Base-by-base conservation (phyloP, 1,140 invertebrate genomes). In the Drosophila athabasca region DNA sequence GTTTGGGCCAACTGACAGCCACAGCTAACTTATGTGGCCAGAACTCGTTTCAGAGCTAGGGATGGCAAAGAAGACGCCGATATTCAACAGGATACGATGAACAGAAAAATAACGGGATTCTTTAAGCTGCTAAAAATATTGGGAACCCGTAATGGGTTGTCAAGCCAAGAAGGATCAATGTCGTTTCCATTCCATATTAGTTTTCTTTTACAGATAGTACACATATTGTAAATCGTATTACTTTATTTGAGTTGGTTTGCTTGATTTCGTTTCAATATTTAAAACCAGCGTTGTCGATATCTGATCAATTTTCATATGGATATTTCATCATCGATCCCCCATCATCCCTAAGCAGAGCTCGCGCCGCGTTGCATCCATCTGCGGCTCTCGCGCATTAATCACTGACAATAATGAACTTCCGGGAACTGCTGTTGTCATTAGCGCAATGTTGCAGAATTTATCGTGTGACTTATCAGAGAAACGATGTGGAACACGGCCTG, bases 351-450 rank as follows among this genome's bases (percentile, higher is more conserved):
- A 22, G 6, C 53, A 22, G 45, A 19, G 11, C 3, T 13, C 26
- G 13, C 11, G 22, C 35, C 39, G 11, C 6, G 17, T 11, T 54
- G 15, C 52, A 54, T 44, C 52, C 17, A 26, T 55, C 62, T 52
- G 62, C 67, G 69, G 57, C 69, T 76, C 72, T 68, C 62, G 76
- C 74, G 11, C 89, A 90, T 90, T 90, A 90, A 90, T 90, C 89
- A 90, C 89, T 79, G 89, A 77, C 89, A 89, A 90, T 90, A 90
- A 90, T 90, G 89, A 90, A 90, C 89, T 90, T 90, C 89, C 87
- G 83, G 62, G 79, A 62, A 74, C 84, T 78, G 61, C 79, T 58
- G 62, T 76, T 68, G 83, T 88, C 84, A 88, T 88, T 88, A 88
- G 83, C 83, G 83, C 83, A 79, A 83, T 88, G 83, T 88, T 88